A percentile compares a stretch with the other conserved stretches of the same genome.
Conservation (phyloP, 2,797 vertebrate genomes). For the Bufotes viridis region DNA sequence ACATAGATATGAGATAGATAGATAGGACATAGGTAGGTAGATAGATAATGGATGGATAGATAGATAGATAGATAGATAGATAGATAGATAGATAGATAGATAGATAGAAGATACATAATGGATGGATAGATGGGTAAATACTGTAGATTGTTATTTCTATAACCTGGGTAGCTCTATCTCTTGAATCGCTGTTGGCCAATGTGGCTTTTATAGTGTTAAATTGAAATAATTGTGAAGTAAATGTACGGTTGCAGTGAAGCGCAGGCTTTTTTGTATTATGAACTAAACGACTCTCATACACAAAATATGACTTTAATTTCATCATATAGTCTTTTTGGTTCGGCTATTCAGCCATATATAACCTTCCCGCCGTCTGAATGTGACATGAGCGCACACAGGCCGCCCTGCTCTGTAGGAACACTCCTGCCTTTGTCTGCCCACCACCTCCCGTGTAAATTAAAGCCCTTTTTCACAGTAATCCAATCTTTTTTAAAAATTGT, state of each 20-base stretch:
- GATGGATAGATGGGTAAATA: too few species aligned
- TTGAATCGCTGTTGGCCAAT: background rate
- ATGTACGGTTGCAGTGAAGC: background rate
- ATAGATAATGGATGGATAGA: too few species aligned
- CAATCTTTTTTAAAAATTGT: constrained; percentile 84
- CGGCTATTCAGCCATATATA: background rate
- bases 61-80: background rate
- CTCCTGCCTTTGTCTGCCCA: constrained; percentile 73
- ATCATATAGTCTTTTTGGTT: background rate
- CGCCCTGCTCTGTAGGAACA: background rate
- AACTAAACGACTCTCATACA: background rate
- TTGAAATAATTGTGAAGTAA: background rate
- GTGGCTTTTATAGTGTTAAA: background rate
- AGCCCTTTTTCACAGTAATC: constrained; percentile 83
- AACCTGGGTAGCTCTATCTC: background rate
- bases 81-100: background rate
- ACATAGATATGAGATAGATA: background rate
- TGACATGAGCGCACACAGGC: background rate
- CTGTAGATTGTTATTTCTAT: background rate
- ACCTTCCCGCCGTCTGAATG: background rate
- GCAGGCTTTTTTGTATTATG: background rate
- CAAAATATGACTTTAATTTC: constrained; percentile 19
- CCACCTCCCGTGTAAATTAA: constrained; percentile 82
- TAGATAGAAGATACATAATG: too few species aligned
- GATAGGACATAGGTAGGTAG: background rate